Evolutionary conservation across 1,140 invertebrate species (phyloP).

Genomic region (Pseudomyrmex flavicornis): DNA sequence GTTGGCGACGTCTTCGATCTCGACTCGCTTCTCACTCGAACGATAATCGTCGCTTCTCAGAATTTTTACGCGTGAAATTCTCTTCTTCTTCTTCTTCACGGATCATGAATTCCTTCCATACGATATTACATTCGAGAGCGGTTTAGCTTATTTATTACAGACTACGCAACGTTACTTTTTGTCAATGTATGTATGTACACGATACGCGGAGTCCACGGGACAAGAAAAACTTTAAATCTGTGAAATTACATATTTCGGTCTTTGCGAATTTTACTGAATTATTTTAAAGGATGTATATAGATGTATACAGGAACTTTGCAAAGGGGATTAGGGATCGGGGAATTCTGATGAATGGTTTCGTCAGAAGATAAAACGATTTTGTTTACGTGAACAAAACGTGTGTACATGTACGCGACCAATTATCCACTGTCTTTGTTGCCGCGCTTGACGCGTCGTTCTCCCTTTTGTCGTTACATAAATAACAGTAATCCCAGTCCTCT

Average conservation of each 20-base stretch:
- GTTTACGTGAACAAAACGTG: background rate
- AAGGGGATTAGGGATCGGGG: background rate
- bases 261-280: background rate
- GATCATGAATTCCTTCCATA: background rate
- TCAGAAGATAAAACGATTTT: background rate
- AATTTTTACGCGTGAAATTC: slow-evolving; percentile 29
- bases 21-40: slow-evolving; percentile 33
- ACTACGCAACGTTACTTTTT: background rate
- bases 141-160: too few species aligned
- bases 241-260: background rate
- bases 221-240: background rate
- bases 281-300: background rate
- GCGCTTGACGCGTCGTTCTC: background rate
- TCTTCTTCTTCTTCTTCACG: background rate
- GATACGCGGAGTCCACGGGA: too few species aligned
- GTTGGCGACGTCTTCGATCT: slow-evolving; percentile 4
- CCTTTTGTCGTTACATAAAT: slow-evolving; percentile 33
- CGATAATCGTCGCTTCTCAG: slow-evolving; percentile 37
- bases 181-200: background rate
- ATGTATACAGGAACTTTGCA: background rate
- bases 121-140: background rate
- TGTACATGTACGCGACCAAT: background rate
- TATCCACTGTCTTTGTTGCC: background rate
- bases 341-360: background rate
- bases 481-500: slow-evolving; percentile 21